Conservation (phyloP, 2,888 invertebrate genomes). For the Mechanitis mazaeus region DNA sequence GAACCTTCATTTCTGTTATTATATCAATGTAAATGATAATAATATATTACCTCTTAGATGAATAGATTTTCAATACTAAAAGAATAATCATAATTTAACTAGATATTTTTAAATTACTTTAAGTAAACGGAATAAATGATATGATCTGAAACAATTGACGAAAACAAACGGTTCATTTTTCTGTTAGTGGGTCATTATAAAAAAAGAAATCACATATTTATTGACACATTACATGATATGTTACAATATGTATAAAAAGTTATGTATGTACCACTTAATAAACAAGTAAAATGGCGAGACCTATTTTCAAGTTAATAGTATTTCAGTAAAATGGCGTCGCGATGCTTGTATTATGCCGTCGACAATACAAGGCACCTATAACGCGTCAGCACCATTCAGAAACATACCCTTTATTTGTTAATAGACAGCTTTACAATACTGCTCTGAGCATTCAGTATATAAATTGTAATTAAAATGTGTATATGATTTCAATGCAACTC, state of each 20-base stretch:
- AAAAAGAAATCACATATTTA: too few relatives aligned
- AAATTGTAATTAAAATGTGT: constrained; percentile 44
- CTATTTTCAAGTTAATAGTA: constrained; percentile 36
- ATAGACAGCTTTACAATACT: constrained; percentile 47
- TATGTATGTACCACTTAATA: constrained; percentile 26
- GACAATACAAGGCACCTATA: constrained; percentile 46
- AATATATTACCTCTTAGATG: too few relatives aligned
- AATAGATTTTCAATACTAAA: too few relatives aligned
- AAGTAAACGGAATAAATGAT: too few relatives aligned
- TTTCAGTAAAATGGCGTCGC: constrained; percentile 33
- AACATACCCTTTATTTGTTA: constrained; percentile 53
- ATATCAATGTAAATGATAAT: too few relatives aligned
- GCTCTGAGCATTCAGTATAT: constrained; percentile 40
- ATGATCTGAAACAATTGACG: too few relatives aligned
- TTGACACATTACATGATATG: too few relatives aligned
- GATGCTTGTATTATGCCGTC: constrained; percentile 40
- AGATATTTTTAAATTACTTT: too few relatives aligned
- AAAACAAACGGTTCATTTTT: too few relatives aligned
- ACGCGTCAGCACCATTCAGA: constrained; percentile 53
- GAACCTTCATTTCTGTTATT: too few relatives aligned
- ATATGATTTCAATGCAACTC: constrained; percentile 31
- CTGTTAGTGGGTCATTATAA: too few relatives aligned
- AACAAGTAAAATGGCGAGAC: constrained; percentile 34
- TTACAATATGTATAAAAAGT: constrained; percentile 7
- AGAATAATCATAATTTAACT: too few relatives aligned